phyloP scores from a whole-genome alignment of 2,797 vertebrate genomes.

The Hippopotamyrus pictus region DNA sequence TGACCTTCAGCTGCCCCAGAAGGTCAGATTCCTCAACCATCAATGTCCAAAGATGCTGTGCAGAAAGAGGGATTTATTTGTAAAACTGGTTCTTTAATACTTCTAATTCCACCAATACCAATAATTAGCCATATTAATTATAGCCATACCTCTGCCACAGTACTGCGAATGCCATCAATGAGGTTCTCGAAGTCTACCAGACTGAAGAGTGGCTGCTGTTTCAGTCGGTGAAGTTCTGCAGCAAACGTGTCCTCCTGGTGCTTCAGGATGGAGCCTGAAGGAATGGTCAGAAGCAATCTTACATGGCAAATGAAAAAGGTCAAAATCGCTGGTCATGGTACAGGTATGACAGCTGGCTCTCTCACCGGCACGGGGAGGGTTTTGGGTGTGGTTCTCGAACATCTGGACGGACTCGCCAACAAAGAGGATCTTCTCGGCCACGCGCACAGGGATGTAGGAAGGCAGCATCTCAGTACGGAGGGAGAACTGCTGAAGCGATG shows the following conservation, averaged over 20 bases:
- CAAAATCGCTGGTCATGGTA: neutral
- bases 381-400: constrained; percentile 96
- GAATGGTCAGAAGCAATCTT: neutral
- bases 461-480: constrained; percentile 90
- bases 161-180: constrained; percentile 86
- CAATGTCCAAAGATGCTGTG: constrained; percentile 92
- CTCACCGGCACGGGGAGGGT: constrained; percentile 84
- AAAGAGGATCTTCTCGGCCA: constrained; percentile 97
- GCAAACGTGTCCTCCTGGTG: constrained; percentile 92
- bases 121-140: neutral
- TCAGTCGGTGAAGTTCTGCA: constrained; percentile 84
- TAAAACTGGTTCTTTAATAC: neutral
- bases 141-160: constrained; percentile 83
- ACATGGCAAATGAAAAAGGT: neutral
- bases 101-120: neutral
- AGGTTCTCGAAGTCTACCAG: constrained; percentile 91
- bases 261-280: constrained; percentile 88
- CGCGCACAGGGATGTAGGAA: constrained; percentile 88
- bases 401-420: constrained; percentile 98
- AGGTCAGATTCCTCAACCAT: constrained; percentile 96
- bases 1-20: constrained; percentile 91
- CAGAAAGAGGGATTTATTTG: constrained; percentile 21
- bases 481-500: constrained; percentile 94
- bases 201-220: constrained; percentile 88
- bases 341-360: neutral